Conservation (phyloP, 2,797 vertebrate species). For the Monodelphis domestica region DNA sequence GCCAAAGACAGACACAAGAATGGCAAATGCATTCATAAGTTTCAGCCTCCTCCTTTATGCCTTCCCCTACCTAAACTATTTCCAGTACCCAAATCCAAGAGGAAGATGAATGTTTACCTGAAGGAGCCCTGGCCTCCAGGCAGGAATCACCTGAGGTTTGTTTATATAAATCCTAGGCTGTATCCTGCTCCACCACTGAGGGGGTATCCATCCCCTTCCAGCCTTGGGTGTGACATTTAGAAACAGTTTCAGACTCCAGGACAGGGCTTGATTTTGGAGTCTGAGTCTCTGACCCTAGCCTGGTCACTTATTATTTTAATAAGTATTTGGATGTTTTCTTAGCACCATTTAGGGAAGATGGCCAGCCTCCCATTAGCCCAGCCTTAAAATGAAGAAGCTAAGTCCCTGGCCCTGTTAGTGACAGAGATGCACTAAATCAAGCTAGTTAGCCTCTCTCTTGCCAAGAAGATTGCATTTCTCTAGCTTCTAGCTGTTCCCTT, state of each 20-base stretch:
- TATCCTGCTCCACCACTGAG: not conserved
- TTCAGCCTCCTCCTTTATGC: not conserved
- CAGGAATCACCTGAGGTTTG: not conserved
- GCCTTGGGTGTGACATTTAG: not conserved
- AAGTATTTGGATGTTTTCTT: not conserved
- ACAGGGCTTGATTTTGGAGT: not conserved
- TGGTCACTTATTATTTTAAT: not conserved
- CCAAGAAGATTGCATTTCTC: not conserved
- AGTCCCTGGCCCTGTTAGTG: not conserved
- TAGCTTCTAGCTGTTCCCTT: not conserved
- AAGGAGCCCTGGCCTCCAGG: not conserved
- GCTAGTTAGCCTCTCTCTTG: not conserved
- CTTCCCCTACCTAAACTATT: not conserved
- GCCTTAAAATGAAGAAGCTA: not conserved
- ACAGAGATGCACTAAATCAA: not conserved
- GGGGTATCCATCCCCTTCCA: not conserved
- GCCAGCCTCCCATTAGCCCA: not conserved
- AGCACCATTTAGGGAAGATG: not conserved
- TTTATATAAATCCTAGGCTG: not conserved
- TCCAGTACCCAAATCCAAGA: not conserved
- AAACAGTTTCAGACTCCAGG: not conserved
- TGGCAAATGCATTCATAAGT: not conserved
- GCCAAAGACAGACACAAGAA: no score
- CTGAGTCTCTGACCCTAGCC: not conserved
- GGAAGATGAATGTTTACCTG: not conserved